Evolutionary conservation across 2,888 invertebrate genomes (phyloP).

Genomic region (Coremacera marginata): DNA sequence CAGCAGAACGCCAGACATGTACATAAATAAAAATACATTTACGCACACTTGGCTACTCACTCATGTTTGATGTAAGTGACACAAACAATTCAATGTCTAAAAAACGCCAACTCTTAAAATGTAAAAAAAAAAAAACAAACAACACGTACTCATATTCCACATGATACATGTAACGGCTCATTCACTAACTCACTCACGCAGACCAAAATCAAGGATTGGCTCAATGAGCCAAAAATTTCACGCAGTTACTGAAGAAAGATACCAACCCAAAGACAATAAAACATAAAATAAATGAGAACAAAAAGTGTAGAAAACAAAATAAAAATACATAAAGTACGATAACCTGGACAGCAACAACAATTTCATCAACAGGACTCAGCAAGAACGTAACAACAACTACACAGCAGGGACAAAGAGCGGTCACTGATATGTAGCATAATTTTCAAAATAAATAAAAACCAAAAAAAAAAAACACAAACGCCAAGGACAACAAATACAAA

Average conservation of each 20-base stretch:
- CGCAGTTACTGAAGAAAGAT: neutral
- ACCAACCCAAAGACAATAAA: neutral
- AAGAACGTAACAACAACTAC: constrained; percentile 8
- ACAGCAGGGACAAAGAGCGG: neutral
- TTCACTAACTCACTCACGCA: neutral
- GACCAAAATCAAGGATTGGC: constrained; percentile 18
- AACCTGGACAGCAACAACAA: neutral
- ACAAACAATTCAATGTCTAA: neutral
- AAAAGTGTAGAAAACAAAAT: neutral
- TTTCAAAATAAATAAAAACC: neutral
- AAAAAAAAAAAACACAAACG: neutral
- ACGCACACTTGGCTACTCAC: neutral
- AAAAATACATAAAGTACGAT: neutral
- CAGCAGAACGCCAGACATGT: neutral
- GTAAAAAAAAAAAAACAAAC: no score
- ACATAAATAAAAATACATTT: neutral
- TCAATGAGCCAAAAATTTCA: constrained; percentile 18
- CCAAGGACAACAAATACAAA: neutral
- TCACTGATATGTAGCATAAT: neutral
- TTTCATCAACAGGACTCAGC: constrained; percentile 6
- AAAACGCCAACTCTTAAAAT: neutral
- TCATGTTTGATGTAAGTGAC: no score
- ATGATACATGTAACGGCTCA: no score
- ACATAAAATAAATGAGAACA: neutral
- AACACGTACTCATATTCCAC: no score